Evolutionary conservation across 2,113 vertebrate genomes (phyloP), one percentile per base, ranked within the genome.

Genomic region (Marmota flaviventris): DNA sequence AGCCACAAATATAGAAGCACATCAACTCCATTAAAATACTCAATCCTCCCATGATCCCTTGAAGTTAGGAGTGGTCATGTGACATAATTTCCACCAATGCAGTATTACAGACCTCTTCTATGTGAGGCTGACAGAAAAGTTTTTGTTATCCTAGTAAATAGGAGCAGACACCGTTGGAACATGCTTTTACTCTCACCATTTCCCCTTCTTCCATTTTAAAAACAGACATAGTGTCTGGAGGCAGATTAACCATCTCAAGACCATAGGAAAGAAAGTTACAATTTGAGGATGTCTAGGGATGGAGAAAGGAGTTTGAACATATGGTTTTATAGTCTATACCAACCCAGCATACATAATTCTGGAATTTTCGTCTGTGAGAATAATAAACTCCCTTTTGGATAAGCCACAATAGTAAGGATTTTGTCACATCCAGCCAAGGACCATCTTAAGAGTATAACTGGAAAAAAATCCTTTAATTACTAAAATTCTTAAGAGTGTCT

Each of bases 61-160:
- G 37, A 51, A 93, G 10, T 45, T 93, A 61, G 2, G 13, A 27
- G 29, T 1, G 48, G 58, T 82, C 32, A 86, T 4, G 58, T 76
- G 89, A 92, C 29, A 61, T 27, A 56, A 53, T 16, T 72, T 25
- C 58, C 58, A 61, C 58, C 17, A n/a, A 5, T 63, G n/a, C 4
- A 25, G 34, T 45, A 0, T 65, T 82, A 17, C 20, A 77, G 18
- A 82, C 24, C 32, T 85, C n/a, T 67, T 93, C 32, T 56, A 5
- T 13, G 12, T 61, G 90, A n/a, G 5, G 27, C 8, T 69, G 51
- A 39, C 45, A 84, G 56, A 79, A 78, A 58, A 79, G 32, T 34
- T 56, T 84, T 76, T 87, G n/a, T 67, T 92, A 89, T 89, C 78
- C 48, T 77, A 86, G 27, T 39, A 81, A 81, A 63, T 12, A 34